These are phyloP conservation scores for Plutomurus gul DNA, from an alignment of 1,140 invertebrate genomes.

Conservation along the genomic window DNA sequence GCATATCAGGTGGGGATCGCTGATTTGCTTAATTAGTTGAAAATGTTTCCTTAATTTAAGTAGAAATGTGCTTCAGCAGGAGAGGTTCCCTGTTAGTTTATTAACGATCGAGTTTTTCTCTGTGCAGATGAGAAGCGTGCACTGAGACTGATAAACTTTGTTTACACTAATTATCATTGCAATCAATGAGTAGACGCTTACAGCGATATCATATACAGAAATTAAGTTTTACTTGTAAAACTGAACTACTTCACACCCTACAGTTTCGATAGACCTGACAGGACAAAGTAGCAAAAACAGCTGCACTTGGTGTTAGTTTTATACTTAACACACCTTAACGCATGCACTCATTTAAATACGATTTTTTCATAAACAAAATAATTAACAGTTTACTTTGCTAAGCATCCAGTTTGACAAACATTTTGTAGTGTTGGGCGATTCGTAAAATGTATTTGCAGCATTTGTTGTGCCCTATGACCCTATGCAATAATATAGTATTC, in stretches of 20 bases:
- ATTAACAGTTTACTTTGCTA: too few species aligned
- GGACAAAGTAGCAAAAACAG: too few species aligned
- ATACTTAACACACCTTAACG: too few species aligned
- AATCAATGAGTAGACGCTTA: conserved; percentile 12
- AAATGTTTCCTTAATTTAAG: conserved; percentile 16
- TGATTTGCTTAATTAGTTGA: conserved; percentile 27
- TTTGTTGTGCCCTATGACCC: too few species aligned
- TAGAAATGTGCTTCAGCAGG: too few species aligned
- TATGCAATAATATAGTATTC: too few species aligned
- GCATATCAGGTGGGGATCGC: conserved; percentile 1
- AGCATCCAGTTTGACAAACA: too few species aligned
- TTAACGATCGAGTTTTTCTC: not conserved
- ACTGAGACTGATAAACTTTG: not conserved
- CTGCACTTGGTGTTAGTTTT: too few species aligned
- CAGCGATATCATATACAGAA: not conserved
- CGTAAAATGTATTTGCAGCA: too few species aligned
- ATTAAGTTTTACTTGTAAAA: not conserved
- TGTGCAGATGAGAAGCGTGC: not conserved
- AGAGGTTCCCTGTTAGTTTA: not conserved
- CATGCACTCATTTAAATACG: too few species aligned
- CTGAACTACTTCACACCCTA: not conserved
- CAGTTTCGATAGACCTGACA: not conserved
- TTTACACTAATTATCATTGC: conserved; percentile 15
- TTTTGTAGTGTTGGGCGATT: too few species aligned
- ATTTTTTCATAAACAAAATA: too few species aligned